Evolutionary conservation across 1,140 invertebrate genomes (phyloP), one percentile per base, ranked within the genome.

Genomic region (Eulimnadia texana): DNA sequence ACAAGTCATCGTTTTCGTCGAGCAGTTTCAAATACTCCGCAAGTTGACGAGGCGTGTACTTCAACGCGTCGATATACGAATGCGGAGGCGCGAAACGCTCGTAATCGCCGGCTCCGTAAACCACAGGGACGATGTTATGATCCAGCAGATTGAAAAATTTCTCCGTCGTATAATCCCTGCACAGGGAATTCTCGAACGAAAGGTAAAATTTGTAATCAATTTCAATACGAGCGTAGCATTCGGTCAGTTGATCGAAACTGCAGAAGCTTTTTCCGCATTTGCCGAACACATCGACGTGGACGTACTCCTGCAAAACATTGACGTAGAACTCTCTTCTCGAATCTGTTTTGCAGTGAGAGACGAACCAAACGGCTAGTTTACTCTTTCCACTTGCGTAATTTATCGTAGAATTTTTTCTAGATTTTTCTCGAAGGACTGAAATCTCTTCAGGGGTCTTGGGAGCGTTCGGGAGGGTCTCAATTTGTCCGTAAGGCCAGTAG

Each of bases 151-250:
- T 60, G 70, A 91, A 96, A 71, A 96, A 93, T 71, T 98, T 98
- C 71, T 97, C 93, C 0, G 93, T 96, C 51, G 96, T 89, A 72
- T 98, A 98, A 20, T 97, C 93, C 53, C 82, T 80, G 72, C 94
- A 98, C 67, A 97, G 93, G 0, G 92, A 93, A 73, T 98, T 98
- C 74, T 96, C 92, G 70, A 98, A 98, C 0, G 93, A 89, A 50
- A 98, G 77, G 73, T 98, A 98, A 76, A 98, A 98, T 72, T 98
- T 98, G 75, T 98, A 98, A 58, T 94, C 87, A 57, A 79, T 84
- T 68, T 93, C 86, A 16, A 98, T 79, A 79, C 93, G 85, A 29
- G 90, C 83, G 68, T 93, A 89, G 68, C 92, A 97, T 68, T 85
- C 55, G 16, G 27, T 33, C 10, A 57, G 55, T 16, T 57, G 24